Base-by-base conservation (phyloP, 1,140 invertebrate genomes). In the Littorina saxatilis region DNA sequence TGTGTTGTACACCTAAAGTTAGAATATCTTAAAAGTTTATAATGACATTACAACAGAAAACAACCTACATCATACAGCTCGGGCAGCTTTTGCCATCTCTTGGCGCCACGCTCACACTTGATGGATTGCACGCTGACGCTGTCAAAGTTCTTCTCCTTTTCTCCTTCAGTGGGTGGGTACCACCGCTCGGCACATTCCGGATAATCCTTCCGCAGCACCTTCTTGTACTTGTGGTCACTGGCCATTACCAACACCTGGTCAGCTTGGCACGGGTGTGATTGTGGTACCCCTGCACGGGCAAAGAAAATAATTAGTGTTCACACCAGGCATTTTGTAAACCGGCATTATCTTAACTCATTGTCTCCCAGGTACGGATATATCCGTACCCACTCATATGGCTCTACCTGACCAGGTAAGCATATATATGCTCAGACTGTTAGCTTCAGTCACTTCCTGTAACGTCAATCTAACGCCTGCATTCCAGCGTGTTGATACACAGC, bases 221-320 rank as follows among this genome's bases (percentile, higher is more conserved):
- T 91, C 81, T 86, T 83, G 77, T 91, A 92, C 73, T 87, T 88
- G 74, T 91, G 90, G 13, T 87, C 77, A 55, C 80, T 86, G n/a
- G 83, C 88, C 90, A 92, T 90, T 0, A 89, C n/a, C 35, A 92
- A 89, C 39, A 85, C 87, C 55, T 83, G 74, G 55, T 89, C 88
- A 35, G 82, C 84, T 37, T 77, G 68, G 35, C 50, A 29, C 63
- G 87, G 77, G 76, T 89, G 82, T 17, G 89, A 39, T 78, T 89
- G 87, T 40, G 87, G 72, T 32, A 80, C 82, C 17, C 87, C 89
- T 90, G 82, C 27, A 50, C 13, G 43, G 47, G 47, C 11, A n/a
- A 27, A 5, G 20, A 27, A 37, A 15, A 75, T 2, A 47, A 50
- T 52, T n/a, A n/a, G n/a, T n/a, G n/a, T n/a, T n/a, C n/a, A n/a